Base-by-base conservation (phyloP, 1,140 invertebrate species). In the Homarus americanus region DNA sequence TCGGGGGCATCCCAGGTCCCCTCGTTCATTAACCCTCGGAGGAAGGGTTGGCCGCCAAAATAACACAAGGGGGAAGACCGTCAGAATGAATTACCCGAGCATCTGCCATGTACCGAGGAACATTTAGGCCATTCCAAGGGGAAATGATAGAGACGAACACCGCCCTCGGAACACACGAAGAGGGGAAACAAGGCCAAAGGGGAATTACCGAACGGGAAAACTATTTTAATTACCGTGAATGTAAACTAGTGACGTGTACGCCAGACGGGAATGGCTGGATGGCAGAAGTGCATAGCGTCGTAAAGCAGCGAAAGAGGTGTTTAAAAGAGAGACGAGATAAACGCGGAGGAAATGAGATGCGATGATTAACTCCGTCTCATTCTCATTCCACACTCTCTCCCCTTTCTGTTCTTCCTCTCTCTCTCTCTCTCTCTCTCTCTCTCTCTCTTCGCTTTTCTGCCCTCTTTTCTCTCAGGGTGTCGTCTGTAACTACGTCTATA, bases 121-220 rank as follows among this genome's bases (percentile, higher is more conserved):
- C 79, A 36, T 36, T 63, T 63, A 58, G 79, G 79, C 41, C 79
- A 63, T 82, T 82, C 44, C n/a, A 32, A 82, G 79, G 79, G 79
- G 79, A 63, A 63, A 32, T 36, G 49, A 82, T 82, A 53, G 79
- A 63, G 79, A 82, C 79, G 49, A 36, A 63, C 79, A 20, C 49
- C 28, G 32, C 49, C 53, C 79, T 80, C 53, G n/a, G 49, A 82
- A 82, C 36, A 63, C 79, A 63, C 49, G 24, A 82, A 36, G 79
- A 82, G 79, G 79, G 79, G 44, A 63, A 63, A 82, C 32, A 10
- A 73, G 15, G 72, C 32, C 36, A 38, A 41, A 40, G 75, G 75
- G 75, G 36, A 40, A 40, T 24, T 20, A 9, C 53, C 10, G 17
- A 58, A 58, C 53, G 53, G 24, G 53, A 20, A 58, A 58, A 58